A percentile compares a stretch with the other conserved stretches of the same genome.
Evolutionary conservation across 92 coral and sea anemone genomes (phyloP).

Genomic region (Galaxea fascicularis): DNA sequence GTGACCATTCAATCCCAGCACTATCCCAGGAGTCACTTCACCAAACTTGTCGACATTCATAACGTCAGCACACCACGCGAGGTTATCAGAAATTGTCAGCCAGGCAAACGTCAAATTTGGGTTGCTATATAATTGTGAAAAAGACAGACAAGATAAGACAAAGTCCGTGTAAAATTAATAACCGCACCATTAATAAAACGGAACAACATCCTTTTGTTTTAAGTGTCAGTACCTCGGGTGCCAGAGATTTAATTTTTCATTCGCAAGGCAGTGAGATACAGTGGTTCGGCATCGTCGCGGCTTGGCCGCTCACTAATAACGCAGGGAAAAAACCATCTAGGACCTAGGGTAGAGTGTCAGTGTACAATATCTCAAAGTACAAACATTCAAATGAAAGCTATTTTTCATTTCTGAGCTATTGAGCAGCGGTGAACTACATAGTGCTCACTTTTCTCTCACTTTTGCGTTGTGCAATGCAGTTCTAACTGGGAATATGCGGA

Average conservation of each 20-base stretch:
- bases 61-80: constrained; percentile 95
- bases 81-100: constrained; percentile 89
- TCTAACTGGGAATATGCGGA: neutral
- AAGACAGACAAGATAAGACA: neutral
- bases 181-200: neutral
- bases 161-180: too few species aligned
- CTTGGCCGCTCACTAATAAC: too few species aligned
- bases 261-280: neutral
- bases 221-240: too few species aligned
- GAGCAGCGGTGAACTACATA: neutral
- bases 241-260: too few species aligned
- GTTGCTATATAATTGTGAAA: constrained; percentile 11
- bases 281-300: too few species aligned
- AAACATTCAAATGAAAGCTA: neutral
- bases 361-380: neutral
- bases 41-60: constrained; percentile 93
- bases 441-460: neutral
- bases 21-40: constrained; percentile 89
- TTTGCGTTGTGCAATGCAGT: neutral
- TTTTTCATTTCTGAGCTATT: neutral
- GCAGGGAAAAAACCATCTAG: too few species aligned
- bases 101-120: constrained; percentile 82
- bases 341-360: too few species aligned
- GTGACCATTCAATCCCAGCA: constrained; percentile 86
- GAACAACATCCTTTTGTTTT: too few species aligned